These are phyloP conservation scores for Aspidiotus destructor DNA, from an alignment of 2,888 invertebrate genomes.

Conservation along the genomic window DNA sequence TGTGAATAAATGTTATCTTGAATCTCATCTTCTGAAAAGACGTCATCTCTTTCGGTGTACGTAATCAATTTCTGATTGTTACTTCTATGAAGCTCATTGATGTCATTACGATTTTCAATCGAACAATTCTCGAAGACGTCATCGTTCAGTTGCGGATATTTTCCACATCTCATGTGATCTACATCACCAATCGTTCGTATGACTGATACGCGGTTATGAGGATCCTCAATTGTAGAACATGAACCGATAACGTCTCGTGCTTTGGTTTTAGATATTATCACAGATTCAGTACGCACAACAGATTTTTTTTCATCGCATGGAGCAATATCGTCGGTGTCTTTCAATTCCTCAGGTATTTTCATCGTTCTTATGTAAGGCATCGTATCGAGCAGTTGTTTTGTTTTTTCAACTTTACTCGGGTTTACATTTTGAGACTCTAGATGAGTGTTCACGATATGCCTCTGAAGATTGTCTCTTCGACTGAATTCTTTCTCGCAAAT, in stretches of 20 bases:
- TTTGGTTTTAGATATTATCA: background rate
- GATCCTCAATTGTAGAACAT: background rate
- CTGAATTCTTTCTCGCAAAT: slow-evolving; percentile 34
- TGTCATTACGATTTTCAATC: too few species aligned
- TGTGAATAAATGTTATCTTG: too few species aligned
- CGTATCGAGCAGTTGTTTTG: background rate
- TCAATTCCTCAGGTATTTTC: background rate
- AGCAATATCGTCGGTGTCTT: background rate
- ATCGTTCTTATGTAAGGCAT: background rate
- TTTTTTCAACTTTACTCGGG: background rate
- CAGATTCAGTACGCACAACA: background rate
- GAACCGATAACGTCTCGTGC: background rate
- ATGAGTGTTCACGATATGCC: slow-evolving; percentile 27
- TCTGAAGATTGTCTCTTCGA: slow-evolving; percentile 34
- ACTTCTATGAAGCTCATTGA: too few species aligned
- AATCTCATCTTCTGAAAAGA: too few species aligned
- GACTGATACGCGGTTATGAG: background rate
- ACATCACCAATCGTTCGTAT: background rate
- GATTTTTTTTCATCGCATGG: background rate
- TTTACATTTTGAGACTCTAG: background rate
- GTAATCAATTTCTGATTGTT: too few species aligned
- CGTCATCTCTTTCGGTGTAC: too few species aligned
- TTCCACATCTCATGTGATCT: too few species aligned
- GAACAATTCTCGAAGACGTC: too few species aligned
- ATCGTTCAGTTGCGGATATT: too few species aligned